Conservation (phyloP, 2,113 vertebrate genomes). For the Cololabis saira region DNA sequence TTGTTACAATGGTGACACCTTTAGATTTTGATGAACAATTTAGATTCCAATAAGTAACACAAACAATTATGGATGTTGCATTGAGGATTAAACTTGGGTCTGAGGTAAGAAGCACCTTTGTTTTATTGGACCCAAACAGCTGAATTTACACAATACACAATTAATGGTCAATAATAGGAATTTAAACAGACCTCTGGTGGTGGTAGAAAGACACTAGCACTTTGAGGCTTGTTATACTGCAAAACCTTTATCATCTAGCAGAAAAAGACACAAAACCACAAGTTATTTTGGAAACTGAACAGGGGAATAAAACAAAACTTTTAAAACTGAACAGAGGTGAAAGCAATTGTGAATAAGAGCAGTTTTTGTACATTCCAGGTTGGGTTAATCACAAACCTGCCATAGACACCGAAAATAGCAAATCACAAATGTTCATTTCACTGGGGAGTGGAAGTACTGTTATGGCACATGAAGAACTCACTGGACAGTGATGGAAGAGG, state of each 20-base stretch:
- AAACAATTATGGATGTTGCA: slow-evolving; percentile 22
- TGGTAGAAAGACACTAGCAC: slow-evolving; percentile 81
- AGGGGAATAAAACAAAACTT: slow-evolving; percentile 36
- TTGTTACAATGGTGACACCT: no score
- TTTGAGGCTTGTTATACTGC: slow-evolving; percentile 85
- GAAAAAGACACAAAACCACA: slow-evolving; percentile 74
- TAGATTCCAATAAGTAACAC: slow-evolving; percentile 9
- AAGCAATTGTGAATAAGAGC: slow-evolving; percentile 13
- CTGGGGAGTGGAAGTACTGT: no score
- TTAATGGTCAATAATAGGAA: slow-evolving; percentile 71
- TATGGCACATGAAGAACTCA: no score
- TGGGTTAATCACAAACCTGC: neutral
- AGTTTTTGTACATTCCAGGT: slow-evolving; percentile 6
- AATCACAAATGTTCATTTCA: no score
- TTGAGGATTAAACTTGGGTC: slow-evolving; percentile 25
- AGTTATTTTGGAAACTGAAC: slow-evolving; percentile 65
- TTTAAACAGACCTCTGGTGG: slow-evolving; percentile 83
- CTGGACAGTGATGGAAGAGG: no score
- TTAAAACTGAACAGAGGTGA: slow-evolving; percentile 13
- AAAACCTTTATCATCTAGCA: slow-evolving; percentile 87
- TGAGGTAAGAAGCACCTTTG: slow-evolving; percentile 40
- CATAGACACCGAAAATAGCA: neutral
- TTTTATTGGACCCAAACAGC: slow-evolving; percentile 51
- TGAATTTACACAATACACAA: slow-evolving; percentile 60
- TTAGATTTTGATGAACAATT: neutral